These are phyloP conservation scores for Macrobrachium rosenbergii DNA, from an alignment of 1,140 invertebrate species.

Conservation along the genomic window DNA sequence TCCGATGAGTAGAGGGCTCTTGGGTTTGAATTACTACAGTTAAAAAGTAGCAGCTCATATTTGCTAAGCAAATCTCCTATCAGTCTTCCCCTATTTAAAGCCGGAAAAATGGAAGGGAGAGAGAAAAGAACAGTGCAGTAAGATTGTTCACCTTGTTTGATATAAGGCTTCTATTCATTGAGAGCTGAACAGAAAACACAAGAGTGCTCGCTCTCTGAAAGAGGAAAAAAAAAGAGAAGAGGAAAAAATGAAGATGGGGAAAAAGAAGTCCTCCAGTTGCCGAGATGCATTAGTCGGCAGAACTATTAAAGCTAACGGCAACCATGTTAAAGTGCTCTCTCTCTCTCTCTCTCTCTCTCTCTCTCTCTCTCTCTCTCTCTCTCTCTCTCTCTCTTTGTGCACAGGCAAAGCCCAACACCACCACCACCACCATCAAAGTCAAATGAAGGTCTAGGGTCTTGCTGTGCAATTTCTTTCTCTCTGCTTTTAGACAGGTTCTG, in stretches of 20 bases:
- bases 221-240: neutral
- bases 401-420: neutral
- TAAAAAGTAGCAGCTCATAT: too few species aligned
- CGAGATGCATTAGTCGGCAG: conserved; percentile 22
- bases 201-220: neutral
- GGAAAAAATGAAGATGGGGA: neutral
- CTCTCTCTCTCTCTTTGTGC: conserved; percentile 7
- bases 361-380: too few species aligned
- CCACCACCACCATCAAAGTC: conserved; percentile 9
- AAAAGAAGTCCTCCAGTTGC: conserved; percentile 7
- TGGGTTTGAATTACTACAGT: too few species aligned
- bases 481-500: conserved; percentile 14
- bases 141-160: too few species aligned
- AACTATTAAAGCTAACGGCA: conserved; percentile 21
- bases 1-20: too few species aligned
- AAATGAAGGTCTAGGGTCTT: conserved; percentile 29
- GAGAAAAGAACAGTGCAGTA: too few species aligned
- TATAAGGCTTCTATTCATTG: too few species aligned
- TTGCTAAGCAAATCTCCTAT: too few species aligned
- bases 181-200: neutral
- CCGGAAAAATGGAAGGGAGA: too few species aligned
- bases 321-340: conserved; percentile 13
- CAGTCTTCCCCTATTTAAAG: too few species aligned
- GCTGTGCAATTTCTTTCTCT: conserved; percentile 22
- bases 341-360: too few species aligned